Base-by-base conservation (phyloP, 2,113 vertebrate genomes). In the Speoplatyrhinus poulsoni region DNA sequence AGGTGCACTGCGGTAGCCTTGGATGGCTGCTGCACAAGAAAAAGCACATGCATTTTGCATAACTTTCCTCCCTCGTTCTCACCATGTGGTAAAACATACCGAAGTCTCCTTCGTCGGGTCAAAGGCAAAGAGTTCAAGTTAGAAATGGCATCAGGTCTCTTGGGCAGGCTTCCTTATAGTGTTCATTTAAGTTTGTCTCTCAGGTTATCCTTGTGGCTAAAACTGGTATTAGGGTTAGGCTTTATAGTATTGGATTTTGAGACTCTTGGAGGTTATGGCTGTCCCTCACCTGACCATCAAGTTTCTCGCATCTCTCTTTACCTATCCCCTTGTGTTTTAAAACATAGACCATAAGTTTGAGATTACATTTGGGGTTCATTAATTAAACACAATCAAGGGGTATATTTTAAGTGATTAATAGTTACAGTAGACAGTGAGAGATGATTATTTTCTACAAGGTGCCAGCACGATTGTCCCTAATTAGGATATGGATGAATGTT, bases 11-110 rank as follows among this genome's bases (percentile, higher is more conserved):
- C 60, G 55, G 69, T 72, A 87, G 77, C 81, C 83, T 84, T 74
- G 83, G 80, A 72, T 82, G 84, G 76, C 81, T 80, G 62, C 70
- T 12, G 13, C 47, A 59, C 69, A 71, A 78, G 76, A 89, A 90
- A 77, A 76, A 77, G 69, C 69, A 19, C 76, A 90, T 92, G 71
- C 74, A 90, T 91, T 85, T 90, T 92, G 90, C 69, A 91, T 90
- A 54, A 53, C 7, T 11, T 65, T 57, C 41, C 47, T 36, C 68
- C 73, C 73, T 87, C 80, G 85, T 87, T 82, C 82, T 72, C 52
- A 13, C 69, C 33, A 75, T 61, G 70, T 81, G 68, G 48, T 75
- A 70, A 85, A 88, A 75, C 56, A 65, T 59, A 41, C 46, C 66
- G 52, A 69, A 57, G 69, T 75, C 85, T 69, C 49, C 64, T 75